phyloP scores from a whole-genome alignment of 2,797 vertebrate species.

The Cirrhinus molitorella region DNA sequence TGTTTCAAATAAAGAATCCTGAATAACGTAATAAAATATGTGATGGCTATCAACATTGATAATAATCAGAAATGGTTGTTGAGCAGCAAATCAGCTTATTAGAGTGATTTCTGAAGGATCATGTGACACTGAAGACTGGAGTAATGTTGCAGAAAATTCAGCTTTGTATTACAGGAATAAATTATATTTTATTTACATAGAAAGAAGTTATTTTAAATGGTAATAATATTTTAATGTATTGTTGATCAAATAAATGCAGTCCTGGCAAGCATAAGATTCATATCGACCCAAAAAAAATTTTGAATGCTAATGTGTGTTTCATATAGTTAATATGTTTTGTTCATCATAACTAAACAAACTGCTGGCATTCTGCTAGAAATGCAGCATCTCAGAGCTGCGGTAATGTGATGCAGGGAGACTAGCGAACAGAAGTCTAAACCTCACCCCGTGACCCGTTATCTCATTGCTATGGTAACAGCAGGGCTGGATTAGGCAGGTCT shows the following conservation, averaged over 20 bases:
- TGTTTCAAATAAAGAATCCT: not conserved
- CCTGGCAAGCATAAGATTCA: not conserved
- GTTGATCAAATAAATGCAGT: not conserved
- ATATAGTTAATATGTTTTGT: not conserved
- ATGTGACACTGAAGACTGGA: not conserved
- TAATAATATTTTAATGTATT: not conserved
- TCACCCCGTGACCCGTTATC: not conserved
- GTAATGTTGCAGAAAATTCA: not conserved
- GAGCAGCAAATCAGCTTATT: not conserved
- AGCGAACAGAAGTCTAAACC: not conserved
- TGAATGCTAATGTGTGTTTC: not conserved
- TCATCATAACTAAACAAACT: not conserved
- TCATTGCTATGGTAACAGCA: conserved; percentile 36
- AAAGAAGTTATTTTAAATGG: not conserved
- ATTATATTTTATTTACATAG: not conserved
- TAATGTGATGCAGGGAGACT: conserved; percentile 21
- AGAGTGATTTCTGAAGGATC: not conserved
- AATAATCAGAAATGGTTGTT: not conserved
- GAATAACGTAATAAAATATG: not conserved
- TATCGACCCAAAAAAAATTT: not conserved
- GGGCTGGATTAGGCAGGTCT: not conserved
- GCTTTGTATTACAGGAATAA: not conserved
- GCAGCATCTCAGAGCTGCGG: not conserved
- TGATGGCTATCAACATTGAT: not conserved
- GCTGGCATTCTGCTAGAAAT: not conserved